A percentile compares a stretch with the other conserved stretches of the same genome.
Conservation (phyloP, 1,140 invertebrate genomes). For the Tribolium castaneum region DNA sequence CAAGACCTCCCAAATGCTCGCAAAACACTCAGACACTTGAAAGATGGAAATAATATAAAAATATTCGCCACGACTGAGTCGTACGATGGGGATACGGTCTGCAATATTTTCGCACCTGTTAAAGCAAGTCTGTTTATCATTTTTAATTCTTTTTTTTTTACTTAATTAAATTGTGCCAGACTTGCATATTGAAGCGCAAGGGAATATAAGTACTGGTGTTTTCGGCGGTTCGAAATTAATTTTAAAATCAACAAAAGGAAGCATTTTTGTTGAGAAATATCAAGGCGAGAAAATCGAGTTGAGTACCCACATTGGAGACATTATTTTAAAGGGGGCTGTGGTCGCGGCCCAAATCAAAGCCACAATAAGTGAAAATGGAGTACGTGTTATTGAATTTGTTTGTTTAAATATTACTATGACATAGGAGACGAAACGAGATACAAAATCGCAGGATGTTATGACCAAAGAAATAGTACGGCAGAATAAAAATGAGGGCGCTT, state of each 20-base stretch:
- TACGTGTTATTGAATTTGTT: too few relatives aligned
- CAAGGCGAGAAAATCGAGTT: conserved; percentile 51
- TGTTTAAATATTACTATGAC: too few relatives aligned
- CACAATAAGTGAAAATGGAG: conserved; percentile 45
- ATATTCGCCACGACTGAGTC: background rate
- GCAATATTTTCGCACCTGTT: conserved; percentile 51
- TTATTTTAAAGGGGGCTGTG: conserved; percentile 50
- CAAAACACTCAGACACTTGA: background rate
- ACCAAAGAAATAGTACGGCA: too few relatives aligned
- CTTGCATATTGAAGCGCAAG: conserved; percentile 48
- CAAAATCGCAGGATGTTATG: too few relatives aligned
- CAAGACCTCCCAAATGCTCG: background rate
- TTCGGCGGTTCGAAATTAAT: conserved; percentile 51
- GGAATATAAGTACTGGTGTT: conserved; percentile 48
- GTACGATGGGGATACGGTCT: background rate
- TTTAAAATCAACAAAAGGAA: conserved; percentile 45
- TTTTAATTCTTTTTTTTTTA: background rate
- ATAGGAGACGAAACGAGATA: too few relatives aligned
- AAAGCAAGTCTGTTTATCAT: conserved; percentile 54
- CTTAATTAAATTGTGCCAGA: conserved; percentile 42
- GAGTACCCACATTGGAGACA: conserved; percentile 49
- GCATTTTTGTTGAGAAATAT: conserved; percentile 52
- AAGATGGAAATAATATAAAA: conserved; percentile 22
- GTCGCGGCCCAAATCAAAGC: conserved; percentile 47
- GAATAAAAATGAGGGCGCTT: too few relatives aligned